phyloP scores from a whole-genome alignment of 2,888 invertebrate genomes.

The Pristionchus entomophagus region DNA sequence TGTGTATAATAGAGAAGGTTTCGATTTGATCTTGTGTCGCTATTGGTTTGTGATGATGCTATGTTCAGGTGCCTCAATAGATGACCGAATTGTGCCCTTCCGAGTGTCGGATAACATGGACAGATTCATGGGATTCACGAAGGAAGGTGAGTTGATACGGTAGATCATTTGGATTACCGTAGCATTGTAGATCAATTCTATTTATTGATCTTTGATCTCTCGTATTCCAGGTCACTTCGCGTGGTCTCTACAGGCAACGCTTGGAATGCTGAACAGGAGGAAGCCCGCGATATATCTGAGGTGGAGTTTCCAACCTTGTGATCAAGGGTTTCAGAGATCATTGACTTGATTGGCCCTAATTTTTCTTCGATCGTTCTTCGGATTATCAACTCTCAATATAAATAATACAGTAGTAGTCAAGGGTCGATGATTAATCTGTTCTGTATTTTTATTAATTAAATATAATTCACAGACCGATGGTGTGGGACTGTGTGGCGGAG shows the following conservation, averaged over 20 bases:
- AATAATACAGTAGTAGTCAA: too few relatives aligned
- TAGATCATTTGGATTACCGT: too few relatives aligned
- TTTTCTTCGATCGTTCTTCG: too few relatives aligned
- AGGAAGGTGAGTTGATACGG: not conserved
- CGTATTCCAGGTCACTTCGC: not conserved
- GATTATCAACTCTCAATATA: not conserved
- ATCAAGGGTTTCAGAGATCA: too few relatives aligned
- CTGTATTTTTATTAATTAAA: too few relatives aligned
- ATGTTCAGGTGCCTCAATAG: not conserved
- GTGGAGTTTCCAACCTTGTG: too few relatives aligned
- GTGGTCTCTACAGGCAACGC: not conserved
- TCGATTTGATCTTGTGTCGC: too few relatives aligned
- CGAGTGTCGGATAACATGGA: constrained; percentile 2
- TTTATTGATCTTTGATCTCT: not conserved
- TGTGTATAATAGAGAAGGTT: too few relatives aligned
- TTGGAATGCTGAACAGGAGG: constrained; percentile 6
- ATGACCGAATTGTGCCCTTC: constrained; percentile 7
- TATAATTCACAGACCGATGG: not conserved
- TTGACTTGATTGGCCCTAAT: too few relatives aligned
- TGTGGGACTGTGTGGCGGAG: constrained; percentile 17
- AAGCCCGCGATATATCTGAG: not conserved
- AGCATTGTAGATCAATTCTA: not conserved
- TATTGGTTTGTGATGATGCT: not conserved
- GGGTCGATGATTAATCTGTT: too few relatives aligned
- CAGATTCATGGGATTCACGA: constrained; percentile 11